Evolutionary conservation across 2,113 vertebrate genomes (phyloP).

Genomic region (Theristicus caerulescens): DNA sequence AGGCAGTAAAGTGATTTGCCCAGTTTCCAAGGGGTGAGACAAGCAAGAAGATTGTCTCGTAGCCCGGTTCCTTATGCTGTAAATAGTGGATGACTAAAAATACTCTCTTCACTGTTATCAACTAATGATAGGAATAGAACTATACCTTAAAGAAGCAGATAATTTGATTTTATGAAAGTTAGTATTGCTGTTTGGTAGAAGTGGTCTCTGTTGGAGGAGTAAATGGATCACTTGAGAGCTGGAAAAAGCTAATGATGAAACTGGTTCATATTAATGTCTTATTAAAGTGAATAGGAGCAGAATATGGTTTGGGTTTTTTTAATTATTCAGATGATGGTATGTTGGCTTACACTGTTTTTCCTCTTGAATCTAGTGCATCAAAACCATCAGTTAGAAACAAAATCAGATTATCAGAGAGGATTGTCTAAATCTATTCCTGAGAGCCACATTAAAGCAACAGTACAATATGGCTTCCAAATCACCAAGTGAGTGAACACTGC

Average conservation of each 20-base stretch:
- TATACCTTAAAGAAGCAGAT: background rate
- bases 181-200: background rate
- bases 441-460: background rate
- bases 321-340: background rate
- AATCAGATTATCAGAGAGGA: background rate
- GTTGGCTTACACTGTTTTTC: background rate
- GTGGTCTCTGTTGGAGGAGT: background rate
- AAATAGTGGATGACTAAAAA: constrained; percentile 20
- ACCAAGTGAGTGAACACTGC: background rate
- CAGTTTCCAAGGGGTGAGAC: background rate
- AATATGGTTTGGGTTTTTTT: background rate
- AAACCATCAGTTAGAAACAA: background rate
- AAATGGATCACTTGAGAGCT: background rate
- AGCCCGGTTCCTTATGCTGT: background rate
- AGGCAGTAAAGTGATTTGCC: background rate
- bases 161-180: background rate
- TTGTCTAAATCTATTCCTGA: background rate
- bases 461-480: background rate
- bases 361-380: background rate
- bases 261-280: background rate
- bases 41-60: background rate
- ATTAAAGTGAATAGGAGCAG: background rate
- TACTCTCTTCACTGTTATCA: background rate
- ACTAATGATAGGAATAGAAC: background rate
- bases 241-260: background rate